Evolutionary conservation across 2,888 invertebrate genomes (phyloP).

Genomic region (Bedellia somnulentella): DNA sequence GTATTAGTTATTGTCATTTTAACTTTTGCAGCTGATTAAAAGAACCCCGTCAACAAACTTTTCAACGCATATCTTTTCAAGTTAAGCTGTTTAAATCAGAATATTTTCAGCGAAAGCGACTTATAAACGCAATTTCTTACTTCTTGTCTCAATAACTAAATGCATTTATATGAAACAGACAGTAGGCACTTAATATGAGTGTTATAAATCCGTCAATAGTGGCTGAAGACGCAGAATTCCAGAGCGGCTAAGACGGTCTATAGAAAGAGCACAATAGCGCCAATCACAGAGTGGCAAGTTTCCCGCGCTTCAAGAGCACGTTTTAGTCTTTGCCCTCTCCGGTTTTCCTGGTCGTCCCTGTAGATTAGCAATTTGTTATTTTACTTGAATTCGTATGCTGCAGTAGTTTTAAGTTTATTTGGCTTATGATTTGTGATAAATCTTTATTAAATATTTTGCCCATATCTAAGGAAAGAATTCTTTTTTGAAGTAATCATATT

Average conservation of each 20-base stretch:
- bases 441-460: too few relatives aligned
- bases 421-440: too few relatives aligned
- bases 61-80: too few relatives aligned
- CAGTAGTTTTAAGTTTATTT: too few relatives aligned
- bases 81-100: neutral
- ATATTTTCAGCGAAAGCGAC: neutral
- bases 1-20: too few relatives aligned
- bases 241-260: constrained; percentile 36
- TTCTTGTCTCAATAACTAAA: neutral
- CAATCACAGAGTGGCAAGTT: constrained; percentile 45
- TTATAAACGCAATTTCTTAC: neutral
- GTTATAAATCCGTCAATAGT: constrained; percentile 16
- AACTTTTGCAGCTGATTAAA: too few relatives aligned
- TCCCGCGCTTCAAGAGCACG: constrained; percentile 38
- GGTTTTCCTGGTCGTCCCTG: constrained; percentile 16
- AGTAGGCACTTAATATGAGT: constrained; percentile 9
- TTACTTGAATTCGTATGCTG: too few relatives aligned
- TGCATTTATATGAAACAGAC: too few relatives aligned
- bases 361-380: neutral
- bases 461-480: too few relatives aligned
- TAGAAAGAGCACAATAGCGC: constrained; percentile 45
- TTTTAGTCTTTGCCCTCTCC: constrained; percentile 25
- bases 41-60: too few relatives aligned
- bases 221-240: constrained; percentile 22
- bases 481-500: too few relatives aligned